phyloP scores from a whole-genome alignment of 2,113 vertebrate genomes.

The zebrafish (Danio rerio) region GRCz12tu NC_133191.1:16814001-16814500 shows the following conservation, averaged over 20 bases:
- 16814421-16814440: conserved; percentile 16
- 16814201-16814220: conserved; percentile 31
- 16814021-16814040: neutral
- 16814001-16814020: neutral
- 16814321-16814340: conserved; percentile 70
- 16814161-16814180: neutral
- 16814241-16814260: conserved; percentile 68
- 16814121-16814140: neutral
- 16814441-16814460: neutral
- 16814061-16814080: neutral
- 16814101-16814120: conserved; percentile 32
- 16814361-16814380: conserved; percentile 61
- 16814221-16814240: conserved; percentile 38
- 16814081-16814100: neutral
- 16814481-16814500: too few species aligned
- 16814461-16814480: neutral
- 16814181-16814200: neutral
- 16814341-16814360: conserved; percentile 58
- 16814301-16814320: conserved; percentile 48
- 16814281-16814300: conserved; percentile 60
- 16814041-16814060: neutral
- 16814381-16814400: conserved; percentile 35
- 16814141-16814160: conserved; percentile 3
- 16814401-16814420: conserved; percentile 52
- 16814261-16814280: conserved; percentile 68